phyloP scores from a whole-genome alignment of 2,113 vertebrate species.

The Cettia cetti region DNA sequence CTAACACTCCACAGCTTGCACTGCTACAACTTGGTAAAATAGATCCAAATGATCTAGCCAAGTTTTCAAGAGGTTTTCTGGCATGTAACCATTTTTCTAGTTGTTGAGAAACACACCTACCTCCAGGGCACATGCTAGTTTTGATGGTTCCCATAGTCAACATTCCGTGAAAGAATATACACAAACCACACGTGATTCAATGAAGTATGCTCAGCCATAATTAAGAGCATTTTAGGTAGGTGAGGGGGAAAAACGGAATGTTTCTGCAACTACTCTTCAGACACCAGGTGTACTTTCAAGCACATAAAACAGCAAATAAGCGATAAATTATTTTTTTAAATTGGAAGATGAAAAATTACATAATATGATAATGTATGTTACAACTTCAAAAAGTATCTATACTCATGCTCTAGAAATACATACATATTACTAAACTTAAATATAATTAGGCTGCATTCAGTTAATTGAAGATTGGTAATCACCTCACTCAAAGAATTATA shows the following conservation, averaged over 20 bases:
- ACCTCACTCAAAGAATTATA: neutral
- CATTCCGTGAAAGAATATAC: neutral
- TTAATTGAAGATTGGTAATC: neutral
- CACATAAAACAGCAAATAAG: neutral
- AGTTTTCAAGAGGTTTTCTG: neutral
- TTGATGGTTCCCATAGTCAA: neutral
- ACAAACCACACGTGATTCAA: neutral
- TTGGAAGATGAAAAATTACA: neutral
- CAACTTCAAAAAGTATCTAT: neutral
- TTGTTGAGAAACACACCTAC: conserved; percentile 12
- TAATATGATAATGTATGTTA: neutral
- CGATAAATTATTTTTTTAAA: neutral
- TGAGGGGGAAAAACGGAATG: neutral
- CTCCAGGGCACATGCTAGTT: neutral
- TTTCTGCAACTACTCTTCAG: neutral
- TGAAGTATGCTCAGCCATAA: neutral
- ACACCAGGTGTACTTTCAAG: neutral
- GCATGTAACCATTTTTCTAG: neutral
- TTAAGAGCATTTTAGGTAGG: neutral
- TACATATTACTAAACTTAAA: neutral
- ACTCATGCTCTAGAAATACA: neutral
- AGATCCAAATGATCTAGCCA: conserved; percentile 19
- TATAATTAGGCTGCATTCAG: neutral
- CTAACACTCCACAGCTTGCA: neutral
- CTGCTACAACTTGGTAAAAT: neutral